Percentiles rank a stretch among this genome's conserved stretches.
Conservation (phyloP, 2,113 vertebrate species). For the Pterocles burchelli region DNA sequence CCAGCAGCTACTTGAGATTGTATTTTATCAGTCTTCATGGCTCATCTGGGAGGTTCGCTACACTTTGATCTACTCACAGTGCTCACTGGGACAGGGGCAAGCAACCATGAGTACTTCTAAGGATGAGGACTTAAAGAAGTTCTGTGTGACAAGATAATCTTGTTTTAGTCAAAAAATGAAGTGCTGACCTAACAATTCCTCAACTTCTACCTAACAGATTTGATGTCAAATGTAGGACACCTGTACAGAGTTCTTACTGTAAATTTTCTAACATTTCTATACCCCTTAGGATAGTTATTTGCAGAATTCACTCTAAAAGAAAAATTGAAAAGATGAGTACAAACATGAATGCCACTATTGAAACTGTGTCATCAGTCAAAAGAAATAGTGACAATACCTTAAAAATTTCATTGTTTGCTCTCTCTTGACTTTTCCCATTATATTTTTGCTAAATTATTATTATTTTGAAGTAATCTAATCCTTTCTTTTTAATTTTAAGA, state of each 20-base stretch:
- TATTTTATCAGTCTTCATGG: constrained; percentile 78
- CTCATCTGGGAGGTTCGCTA: constrained; percentile 70
- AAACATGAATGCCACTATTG: neutral
- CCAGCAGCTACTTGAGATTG: constrained; percentile 69
- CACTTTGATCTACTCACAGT: constrained; percentile 42
- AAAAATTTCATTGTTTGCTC: neutral
- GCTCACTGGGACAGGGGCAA: constrained; percentile 39
- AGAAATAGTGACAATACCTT: neutral
- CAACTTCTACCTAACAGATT: neutral
- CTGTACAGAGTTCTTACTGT: neutral
- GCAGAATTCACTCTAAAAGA: neutral
- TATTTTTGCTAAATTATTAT: neutral
- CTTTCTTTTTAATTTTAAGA: neutral
- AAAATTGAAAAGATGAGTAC: neutral
- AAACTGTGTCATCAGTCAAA: neutral
- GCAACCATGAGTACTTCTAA: neutral
- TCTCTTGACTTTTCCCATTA: neutral
- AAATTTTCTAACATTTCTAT: neutral
- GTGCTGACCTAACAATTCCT: neutral
- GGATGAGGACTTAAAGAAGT: constrained; percentile 21
- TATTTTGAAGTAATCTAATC: neutral
- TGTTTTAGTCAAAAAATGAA: neutral
- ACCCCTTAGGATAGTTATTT: neutral
- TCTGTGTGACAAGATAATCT: constrained; percentile 20
- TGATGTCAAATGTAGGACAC: neutral